phyloP scores from a whole-genome alignment of 2,888 invertebrate species.

The Eudemis profundana region DNA sequence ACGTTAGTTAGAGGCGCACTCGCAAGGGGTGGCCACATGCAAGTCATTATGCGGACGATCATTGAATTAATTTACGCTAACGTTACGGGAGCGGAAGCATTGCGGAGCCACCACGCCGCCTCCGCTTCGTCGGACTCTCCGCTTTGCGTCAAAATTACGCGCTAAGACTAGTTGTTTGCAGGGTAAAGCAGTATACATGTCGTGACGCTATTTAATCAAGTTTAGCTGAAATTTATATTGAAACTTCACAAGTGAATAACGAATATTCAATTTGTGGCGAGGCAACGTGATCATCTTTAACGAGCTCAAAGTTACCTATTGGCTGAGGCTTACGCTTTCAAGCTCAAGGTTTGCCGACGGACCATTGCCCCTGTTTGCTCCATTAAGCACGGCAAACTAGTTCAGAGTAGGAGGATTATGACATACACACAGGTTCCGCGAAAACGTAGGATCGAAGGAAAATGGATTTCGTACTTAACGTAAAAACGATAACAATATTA shows the following conservation, averaged over 20 bases:
- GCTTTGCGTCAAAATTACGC: slow-evolving; percentile 34
- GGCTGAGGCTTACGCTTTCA: slow-evolving; percentile 28
- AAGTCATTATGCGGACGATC: slow-evolving; percentile 83
- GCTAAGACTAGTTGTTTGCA: slow-evolving; percentile 9
- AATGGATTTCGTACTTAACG: background rate
- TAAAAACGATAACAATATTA: too few relatives aligned
- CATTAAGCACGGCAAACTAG: slow-evolving; percentile 39
- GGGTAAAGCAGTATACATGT: background rate
- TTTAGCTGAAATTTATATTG: background rate
- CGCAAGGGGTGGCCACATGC: slow-evolving; percentile 72
- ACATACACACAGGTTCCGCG: slow-evolving; percentile 12
- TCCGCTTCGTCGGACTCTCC: slow-evolving; percentile 42
- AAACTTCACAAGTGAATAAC: slow-evolving; percentile 16
- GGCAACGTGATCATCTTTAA: slow-evolving; percentile 35
- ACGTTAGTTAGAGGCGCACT: slow-evolving; percentile 72
- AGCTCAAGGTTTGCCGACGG: slow-evolving; percentile 35
- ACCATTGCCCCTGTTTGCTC: slow-evolving; percentile 41
- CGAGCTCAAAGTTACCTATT: slow-evolving; percentile 37
- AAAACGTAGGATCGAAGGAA: background rate
- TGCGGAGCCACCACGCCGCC: slow-evolving; percentile 54
- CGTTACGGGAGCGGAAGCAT: slow-evolving; percentile 68
- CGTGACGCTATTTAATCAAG: slow-evolving; percentile 18
- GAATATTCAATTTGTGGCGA: slow-evolving; percentile 23
- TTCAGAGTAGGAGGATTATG: slow-evolving; percentile 22
- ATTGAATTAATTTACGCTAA: slow-evolving; percentile 80